Percentiles rank a stretch among this genome's conserved stretches.
phyloP scores from a whole-genome alignment of 2,113 vertebrate species.

The Pavo muticus region DNA sequence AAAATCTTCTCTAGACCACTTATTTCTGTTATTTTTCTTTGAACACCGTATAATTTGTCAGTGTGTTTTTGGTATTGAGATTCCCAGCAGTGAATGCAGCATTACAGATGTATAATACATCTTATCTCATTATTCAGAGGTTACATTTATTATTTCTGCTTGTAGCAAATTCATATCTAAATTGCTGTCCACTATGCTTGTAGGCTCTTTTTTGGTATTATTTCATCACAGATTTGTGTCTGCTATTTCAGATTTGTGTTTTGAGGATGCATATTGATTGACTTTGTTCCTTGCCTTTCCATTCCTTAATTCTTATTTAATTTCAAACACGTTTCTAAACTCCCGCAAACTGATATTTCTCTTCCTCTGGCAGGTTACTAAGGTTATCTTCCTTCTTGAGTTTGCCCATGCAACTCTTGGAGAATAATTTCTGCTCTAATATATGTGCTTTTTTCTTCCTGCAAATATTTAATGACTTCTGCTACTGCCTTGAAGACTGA shows the following conservation, averaged over 20 bases:
- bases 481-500: background rate
- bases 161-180: background rate
- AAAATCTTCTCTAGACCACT: background rate
- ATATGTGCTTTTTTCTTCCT: background rate
- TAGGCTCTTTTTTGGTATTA: background rate
- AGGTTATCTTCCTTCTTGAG: background rate
- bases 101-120: background rate
- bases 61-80: background rate
- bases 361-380: background rate
- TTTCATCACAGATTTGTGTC: background rate
- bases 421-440: conserved; percentile 15
- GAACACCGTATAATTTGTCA: background rate
- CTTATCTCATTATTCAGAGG: background rate
- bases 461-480: background rate
- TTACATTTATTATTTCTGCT: background rate
- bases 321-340: background rate
- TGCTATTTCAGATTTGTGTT: background rate
- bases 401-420: background rate
- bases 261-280: background rate
- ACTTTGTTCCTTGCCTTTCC: background rate
- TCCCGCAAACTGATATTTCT: background rate
- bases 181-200: background rate
- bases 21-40: background rate
- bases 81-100: conserved; percentile 11
- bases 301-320: background rate